Evolutionary conservation across 2,797 vertebrate species (phyloP).

Genomic region (Hyperoplus lanceolatus): DNA sequence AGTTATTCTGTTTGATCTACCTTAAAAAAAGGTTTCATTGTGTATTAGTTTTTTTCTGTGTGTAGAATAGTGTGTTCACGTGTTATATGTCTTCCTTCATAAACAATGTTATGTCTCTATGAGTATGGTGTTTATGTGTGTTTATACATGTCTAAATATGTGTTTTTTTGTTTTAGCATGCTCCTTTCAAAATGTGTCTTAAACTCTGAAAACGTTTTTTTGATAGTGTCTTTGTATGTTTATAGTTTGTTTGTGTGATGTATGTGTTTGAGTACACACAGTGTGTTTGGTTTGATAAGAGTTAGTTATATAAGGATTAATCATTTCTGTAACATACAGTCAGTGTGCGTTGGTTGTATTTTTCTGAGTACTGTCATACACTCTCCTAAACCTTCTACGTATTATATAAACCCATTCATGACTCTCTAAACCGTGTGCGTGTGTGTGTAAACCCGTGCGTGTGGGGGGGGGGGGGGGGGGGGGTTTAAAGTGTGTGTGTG

Average conservation of each 20-base stretch:
- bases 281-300: background rate
- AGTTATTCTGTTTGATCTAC: conserved; percentile 36
- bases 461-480: too few relatives aligned
- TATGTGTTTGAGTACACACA: background rate
- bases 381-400: background rate
- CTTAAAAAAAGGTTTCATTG: conserved; percentile 28
- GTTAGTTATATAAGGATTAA: background rate
- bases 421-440: background rate
- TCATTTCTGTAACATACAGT: background rate
- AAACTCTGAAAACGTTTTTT: background rate
- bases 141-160: background rate
- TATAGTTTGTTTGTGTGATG: background rate
- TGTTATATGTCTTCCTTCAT: background rate
- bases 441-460: too few relatives aligned
- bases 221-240: too few relatives aligned
- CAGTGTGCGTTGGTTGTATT: background rate
- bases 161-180: background rate
- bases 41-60: background rate
- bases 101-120: conserved; percentile 6
- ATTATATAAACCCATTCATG: background rate
- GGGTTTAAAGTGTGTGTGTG: conserved; percentile 1
- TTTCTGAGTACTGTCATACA: background rate
- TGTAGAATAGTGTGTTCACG: background rate
- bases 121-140: background rate
- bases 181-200: background rate